phyloP scores from a whole-genome alignment of 2,888 invertebrate genomes.

The Oligia fasciuncula region DNA sequence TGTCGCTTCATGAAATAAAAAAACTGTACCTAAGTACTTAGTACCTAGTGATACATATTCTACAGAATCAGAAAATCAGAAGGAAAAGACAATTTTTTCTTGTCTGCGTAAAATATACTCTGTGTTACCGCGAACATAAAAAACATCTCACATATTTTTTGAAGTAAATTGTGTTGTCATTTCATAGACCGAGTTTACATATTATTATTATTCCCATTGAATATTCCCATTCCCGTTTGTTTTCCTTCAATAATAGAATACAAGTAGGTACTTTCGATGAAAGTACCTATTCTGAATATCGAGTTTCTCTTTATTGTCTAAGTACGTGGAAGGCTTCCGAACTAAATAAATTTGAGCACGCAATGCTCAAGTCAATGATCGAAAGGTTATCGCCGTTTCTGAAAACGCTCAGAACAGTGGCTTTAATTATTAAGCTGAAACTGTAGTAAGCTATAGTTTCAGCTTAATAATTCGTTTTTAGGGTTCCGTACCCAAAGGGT shows the following conservation, averaged over 20 bases:
- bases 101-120: neutral
- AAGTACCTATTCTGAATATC: constrained; percentile 46
- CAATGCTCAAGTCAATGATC: constrained; percentile 69
- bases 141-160: constrained; percentile 31
- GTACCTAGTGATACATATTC: too few relatives aligned
- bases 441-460: neutral
- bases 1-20: too few relatives aligned
- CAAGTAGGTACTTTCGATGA: constrained; percentile 17
- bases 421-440: constrained; percentile 53
- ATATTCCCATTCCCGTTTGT: constrained; percentile 33
- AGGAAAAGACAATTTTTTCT: too few relatives aligned
- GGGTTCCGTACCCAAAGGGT: too few relatives aligned
- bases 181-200: constrained; percentile 39
- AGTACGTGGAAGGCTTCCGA: constrained; percentile 48
- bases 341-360: constrained; percentile 68
- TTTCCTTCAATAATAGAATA: constrained; percentile 43
- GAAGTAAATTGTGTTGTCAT: constrained; percentile 48
- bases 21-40: too few relatives aligned
- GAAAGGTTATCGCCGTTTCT: constrained; percentile 68
- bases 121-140: neutral
- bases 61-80: too few relatives aligned
- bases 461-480: neutral
- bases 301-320: constrained; percentile 40
- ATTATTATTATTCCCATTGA: constrained; percentile 38
- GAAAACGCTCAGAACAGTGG: constrained; percentile 48